Evolutionary conservation across 1,140 invertebrate genomes (phyloP).

Genomic region (Acyrthosiphon pisum): DNA sequence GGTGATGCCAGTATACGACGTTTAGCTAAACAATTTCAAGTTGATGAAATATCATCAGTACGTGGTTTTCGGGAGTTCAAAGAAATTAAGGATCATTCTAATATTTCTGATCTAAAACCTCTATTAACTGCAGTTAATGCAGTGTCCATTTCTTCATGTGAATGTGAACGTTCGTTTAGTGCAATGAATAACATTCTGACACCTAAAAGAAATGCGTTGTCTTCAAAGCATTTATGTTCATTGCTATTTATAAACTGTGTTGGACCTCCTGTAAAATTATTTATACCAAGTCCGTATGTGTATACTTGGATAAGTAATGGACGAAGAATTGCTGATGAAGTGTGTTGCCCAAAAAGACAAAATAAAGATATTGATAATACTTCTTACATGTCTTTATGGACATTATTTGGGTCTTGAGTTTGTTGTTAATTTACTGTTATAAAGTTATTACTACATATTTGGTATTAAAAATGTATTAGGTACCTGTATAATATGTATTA

Average conservation of each 20-base stretch:
- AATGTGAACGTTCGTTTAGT: not conserved
- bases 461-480: too few relatives aligned
- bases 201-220: too few relatives aligned
- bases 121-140: too few relatives aligned
- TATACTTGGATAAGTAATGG: too few relatives aligned
- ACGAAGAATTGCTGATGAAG: too few relatives aligned
- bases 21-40: constrained; percentile 18
- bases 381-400: not conserved
- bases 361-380: not conserved
- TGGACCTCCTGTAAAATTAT: too few relatives aligned
- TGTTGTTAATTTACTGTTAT: not conserved
- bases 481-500: too few relatives aligned
- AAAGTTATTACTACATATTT: too few relatives aligned
- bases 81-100: not conserved
- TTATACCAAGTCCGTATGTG: too few relatives aligned
- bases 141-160: not conserved
- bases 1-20: not conserved
- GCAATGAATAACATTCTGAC: not conserved
- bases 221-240: too few relatives aligned
- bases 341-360: not conserved
- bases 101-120: not conserved
- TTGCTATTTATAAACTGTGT: too few relatives aligned
- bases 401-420: not conserved
- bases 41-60: constrained; percentile 6
- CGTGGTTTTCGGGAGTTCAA: not conserved